Percentiles rank a stretch among this genome's conserved stretches.
Evolutionary conservation across 1,140 invertebrate genomes (phyloP).

Genomic region (Drosophila prosaltans): DNA sequence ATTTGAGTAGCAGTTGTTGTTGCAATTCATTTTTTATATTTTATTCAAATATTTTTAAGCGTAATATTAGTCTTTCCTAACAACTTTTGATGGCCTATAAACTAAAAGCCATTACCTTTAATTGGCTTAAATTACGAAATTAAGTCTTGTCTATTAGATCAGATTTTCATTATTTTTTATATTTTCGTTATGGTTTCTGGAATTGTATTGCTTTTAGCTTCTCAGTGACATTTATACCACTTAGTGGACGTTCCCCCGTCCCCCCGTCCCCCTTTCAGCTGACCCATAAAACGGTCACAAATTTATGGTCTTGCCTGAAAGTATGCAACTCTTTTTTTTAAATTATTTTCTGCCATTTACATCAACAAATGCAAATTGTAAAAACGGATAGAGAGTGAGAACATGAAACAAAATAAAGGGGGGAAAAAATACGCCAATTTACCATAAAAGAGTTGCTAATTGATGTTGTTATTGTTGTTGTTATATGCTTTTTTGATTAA

Average conservation of each 20-base stretch:
- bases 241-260: neutral
- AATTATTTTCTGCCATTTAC: neutral
- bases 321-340: slow-evolving; percentile 7
- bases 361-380: neutral
- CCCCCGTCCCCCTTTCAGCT: too few species aligned
- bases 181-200: too few species aligned
- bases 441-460: slow-evolving; percentile 11
- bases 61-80: too few species aligned
- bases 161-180: neutral
- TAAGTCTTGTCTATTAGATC: neutral
- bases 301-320: slow-evolving; percentile 3
- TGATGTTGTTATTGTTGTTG: slow-evolving; percentile 56
- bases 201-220: slow-evolving; percentile 4
- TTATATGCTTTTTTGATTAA: slow-evolving; percentile 46
- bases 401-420: neutral
- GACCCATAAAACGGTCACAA: neutral
- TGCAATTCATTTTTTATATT: too few species aligned
- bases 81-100: neutral
- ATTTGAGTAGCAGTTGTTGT: too few species aligned
- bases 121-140: neutral
- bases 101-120: neutral
- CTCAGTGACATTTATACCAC: neutral
- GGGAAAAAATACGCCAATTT: slow-evolving; percentile 1
- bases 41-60: too few species aligned
- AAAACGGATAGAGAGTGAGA: neutral